phyloP scores from a whole-genome alignment of 2,113 vertebrate genomes.

The Gorsachius goisagi region DNA sequence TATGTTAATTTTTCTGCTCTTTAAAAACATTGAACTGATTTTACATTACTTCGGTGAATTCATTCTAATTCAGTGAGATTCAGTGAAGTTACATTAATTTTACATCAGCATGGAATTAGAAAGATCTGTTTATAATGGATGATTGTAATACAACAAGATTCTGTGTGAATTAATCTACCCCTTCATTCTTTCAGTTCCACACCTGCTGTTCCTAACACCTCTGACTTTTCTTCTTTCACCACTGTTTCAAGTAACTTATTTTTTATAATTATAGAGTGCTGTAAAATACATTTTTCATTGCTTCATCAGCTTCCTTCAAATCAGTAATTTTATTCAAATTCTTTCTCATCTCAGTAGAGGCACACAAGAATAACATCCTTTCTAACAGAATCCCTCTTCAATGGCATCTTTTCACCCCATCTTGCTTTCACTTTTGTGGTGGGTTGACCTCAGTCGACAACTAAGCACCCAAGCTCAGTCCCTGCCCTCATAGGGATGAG shows the following conservation, averaged over 20 bases:
- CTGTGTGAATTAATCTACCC: not conserved
- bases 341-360: not conserved
- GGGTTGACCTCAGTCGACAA: not conserved
- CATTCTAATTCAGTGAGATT: not conserved
- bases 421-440: not conserved
- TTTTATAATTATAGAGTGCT: not conserved
- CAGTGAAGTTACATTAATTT: not conserved
- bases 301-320: not conserved
- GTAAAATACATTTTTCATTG: not conserved
- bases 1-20: not conserved
- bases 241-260: not conserved
- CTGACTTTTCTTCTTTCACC: not conserved
- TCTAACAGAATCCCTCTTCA: not conserved
- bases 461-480: not conserved
- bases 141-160: not conserved
- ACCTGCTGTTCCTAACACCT: not conserved
- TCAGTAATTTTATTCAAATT: not conserved
- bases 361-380: not conserved
- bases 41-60: not conserved
- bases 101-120: not conserved
- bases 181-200: not conserved
- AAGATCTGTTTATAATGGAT: not conserved
- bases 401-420: not conserved
- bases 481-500: not conserved
- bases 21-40: not conserved